Base-by-base conservation (phyloP, 2,113 vertebrate species). In the Tachysurus vachellii region DNA sequence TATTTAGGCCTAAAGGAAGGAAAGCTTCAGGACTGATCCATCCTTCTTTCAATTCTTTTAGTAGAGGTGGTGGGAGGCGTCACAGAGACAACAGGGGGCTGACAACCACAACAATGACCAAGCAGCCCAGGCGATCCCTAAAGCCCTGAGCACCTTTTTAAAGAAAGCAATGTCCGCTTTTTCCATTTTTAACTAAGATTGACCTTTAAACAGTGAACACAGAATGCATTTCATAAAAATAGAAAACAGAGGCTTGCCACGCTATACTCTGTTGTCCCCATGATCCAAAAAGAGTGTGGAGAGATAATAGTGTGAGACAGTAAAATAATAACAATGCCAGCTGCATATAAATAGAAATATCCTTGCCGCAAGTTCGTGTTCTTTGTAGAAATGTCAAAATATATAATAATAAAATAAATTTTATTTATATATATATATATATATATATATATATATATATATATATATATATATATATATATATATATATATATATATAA, bases 121-220 rank as follows among this genome's bases (percentile, higher is more conserved):
- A 83, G 71, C 73, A 59, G 54, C n/a, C 53, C 59, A 31, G 28
- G 7, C 17, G 9, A 86, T 44, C 53, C 61, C 77, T 59, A 28
- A 21, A 82, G 36, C 62, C 77, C 64, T 61, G 31, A 80, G 19
- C 59, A 28, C 62, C 62, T 59, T 53, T 82, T 61, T 53, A 31
- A 73, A 75, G 66, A 71, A 81, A 82, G 66, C 50, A 81, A 26
- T 82, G 82, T 86, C 85, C 66, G 23, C 19, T 53, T 12, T 70
- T 73, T 87, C 88, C 64, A 81, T 84, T 89, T 81, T 84, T 87
- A 82, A 71, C 64, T 31, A 2, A 71, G 36, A 47, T 12, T 68
- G 61, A 89, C 88, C 88, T 85, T 85, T 87, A 80, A 56, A 50
- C 50, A 76, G 64, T 56, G 66, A 87, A 64, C 82, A 81, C 21